Conservation (phyloP, 1,140 invertebrate genomes). For the Drosophila seguyi region DNA sequence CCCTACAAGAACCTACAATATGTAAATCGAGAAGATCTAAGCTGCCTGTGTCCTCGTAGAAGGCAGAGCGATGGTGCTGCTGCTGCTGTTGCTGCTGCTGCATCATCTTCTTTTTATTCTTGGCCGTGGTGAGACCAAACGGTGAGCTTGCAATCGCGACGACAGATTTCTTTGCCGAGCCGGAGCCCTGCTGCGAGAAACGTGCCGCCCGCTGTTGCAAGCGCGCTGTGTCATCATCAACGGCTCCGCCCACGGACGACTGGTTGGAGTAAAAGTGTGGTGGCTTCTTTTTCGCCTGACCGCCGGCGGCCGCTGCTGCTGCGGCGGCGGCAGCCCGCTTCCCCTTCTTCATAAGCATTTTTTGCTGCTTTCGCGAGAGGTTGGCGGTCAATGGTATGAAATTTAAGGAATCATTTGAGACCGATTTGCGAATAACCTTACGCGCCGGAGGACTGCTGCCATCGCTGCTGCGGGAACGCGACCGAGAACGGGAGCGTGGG, state of each 20-base stretch:
- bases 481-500: constrained; percentile 57
- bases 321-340: constrained; percentile 80
- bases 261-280: constrained; percentile 88
- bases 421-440: constrained; percentile 69
- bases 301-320: constrained; percentile 10
- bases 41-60: constrained; percentile 80
- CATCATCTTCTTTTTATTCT: constrained; percentile 71
- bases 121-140: constrained; percentile 78
- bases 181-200: constrained; percentile 87
- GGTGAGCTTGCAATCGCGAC: constrained; percentile 80
- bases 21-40: constrained; percentile 94
- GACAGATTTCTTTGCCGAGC: constrained; percentile 78
- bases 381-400: constrained; percentile 76
- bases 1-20: constrained; percentile 96
- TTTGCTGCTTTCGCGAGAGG: constrained; percentile 72
- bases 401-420: constrained; percentile 62
- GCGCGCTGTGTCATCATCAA: constrained; percentile 90
- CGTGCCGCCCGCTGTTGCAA: constrained; percentile 94
- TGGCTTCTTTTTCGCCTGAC: constrained; percentile 86
- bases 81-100: constrained; percentile 29
- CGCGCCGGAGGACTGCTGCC: constrained; percentile 66
- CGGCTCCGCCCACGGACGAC: constrained; percentile 87
- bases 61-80: constrained; percentile 54
- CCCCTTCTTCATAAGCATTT: constrained; percentile 85
- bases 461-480: constrained; percentile 69